Evolutionary conservation across 2,113 vertebrate genomes (phyloP).

Genomic region (Proteles cristata): DNA sequence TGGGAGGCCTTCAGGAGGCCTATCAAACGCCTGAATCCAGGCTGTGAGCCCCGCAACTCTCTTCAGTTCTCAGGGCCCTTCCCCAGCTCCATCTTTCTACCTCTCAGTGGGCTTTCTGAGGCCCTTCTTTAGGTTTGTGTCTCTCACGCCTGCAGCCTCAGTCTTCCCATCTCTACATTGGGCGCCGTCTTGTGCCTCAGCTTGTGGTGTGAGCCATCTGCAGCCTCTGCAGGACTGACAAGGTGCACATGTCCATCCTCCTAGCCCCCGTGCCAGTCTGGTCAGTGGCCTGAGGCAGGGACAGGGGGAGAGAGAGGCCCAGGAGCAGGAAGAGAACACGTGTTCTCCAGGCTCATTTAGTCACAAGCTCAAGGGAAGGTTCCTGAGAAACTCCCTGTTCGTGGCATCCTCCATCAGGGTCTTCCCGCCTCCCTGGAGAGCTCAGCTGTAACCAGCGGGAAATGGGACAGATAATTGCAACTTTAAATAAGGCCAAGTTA

Average conservation of each 20-base stretch:
- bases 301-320: background rate
- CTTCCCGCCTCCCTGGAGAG: conserved; percentile 44
- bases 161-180: background rate
- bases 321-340: fast-evolving
- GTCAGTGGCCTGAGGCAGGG: background rate
- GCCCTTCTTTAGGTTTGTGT: background rate
- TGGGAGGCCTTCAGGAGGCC: background rate
- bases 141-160: background rate
- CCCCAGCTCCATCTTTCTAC: background rate
- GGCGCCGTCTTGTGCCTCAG: background rate
- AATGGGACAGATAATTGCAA: conserved; percentile 77
- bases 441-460: conserved; percentile 39
- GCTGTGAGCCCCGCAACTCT: fast-evolving
- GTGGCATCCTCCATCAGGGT: background rate
- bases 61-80: background rate
- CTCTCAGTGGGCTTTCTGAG: background rate
- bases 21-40: background rate
- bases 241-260: background rate
- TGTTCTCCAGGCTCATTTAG: background rate
- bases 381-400: background rate
- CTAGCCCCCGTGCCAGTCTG: background rate
- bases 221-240: background rate
- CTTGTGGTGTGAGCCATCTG: background rate
- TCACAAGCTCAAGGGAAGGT: background rate
- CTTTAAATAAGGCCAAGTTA: conserved; percentile 79